Evolutionary conservation across 2,888 invertebrate genomes (phyloP), one percentile per base, ranked within the genome.

Genomic region (Bembecia ichneumoniformis): DNA sequence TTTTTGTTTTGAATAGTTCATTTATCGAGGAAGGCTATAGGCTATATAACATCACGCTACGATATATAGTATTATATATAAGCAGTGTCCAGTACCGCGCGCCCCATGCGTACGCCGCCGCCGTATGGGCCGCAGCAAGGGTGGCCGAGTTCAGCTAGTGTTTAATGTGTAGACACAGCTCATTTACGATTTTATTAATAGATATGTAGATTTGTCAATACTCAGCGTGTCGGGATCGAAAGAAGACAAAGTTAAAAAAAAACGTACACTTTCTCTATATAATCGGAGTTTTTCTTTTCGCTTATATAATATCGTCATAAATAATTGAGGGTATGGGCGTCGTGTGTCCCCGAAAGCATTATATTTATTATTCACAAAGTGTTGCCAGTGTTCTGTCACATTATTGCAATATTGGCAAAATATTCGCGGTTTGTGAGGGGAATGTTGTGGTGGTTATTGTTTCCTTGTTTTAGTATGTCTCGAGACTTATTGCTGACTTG

Each of bases 371-470:
- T 86, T 86, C 83, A 84, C 63, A 64, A 66, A 60, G 65, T 80
- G 80, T 79, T 77, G 76, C 82, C 74, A 76, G 73, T 79, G 77
- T 75, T 78, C 78, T 82, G 83, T 83, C 82, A 82, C 83, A 83
- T 84, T 83, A 82, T 75, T 74, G 75, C 69, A 71, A 74, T 83
- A 82, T 80, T 75, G 77, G 75, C 72, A 73, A 82, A 80, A 83
- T 84, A 83, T 82, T 75, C 73, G 71, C 59, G 51, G 64, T 68
- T 66, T 77, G 83, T 74, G 81, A 77, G 75, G 71, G 68, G 82
- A 82, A 81, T 82, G 62, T 58, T 55, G 5, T n/a, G 40, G 28
- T 3, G 50, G 47, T 50, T 50, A 52, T 52, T 52, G 52, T 50
- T 52, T 28, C 9, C 28, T 52, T 49, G 40, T 40, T 40, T 40